Evolutionary conservation across 2,113 vertebrate genomes (phyloP).

Genomic region (Planiliza haematocheilus): DNA sequence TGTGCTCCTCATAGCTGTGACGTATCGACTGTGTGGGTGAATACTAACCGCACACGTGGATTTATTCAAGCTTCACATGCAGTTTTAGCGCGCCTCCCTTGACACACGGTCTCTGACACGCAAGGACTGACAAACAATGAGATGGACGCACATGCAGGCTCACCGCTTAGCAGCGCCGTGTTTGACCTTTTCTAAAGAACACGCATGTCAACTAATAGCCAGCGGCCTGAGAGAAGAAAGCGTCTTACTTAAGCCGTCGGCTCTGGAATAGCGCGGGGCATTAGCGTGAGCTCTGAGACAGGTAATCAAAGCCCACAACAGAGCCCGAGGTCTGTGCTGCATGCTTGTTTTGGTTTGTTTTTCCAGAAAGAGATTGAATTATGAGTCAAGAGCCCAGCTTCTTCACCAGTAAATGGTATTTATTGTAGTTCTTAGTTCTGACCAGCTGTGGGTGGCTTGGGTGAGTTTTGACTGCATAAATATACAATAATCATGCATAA

Average conservation of each 20-base stretch:
- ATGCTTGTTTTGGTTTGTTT: neutral
- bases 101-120: neutral
- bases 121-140: neutral
- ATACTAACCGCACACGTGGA: no score
- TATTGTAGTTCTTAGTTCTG: no score
- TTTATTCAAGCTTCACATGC: no score
- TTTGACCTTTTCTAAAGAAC: slow-evolving; percentile 59
- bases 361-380: neutral
- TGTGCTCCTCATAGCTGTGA: no score
- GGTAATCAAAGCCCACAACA: neutral
- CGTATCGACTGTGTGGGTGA: no score
- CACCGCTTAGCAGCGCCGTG: slow-evolving; percentile 36
- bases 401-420: neutral
- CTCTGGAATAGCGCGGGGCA: neutral
- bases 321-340: neutral
- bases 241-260: neutral
- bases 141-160: neutral
- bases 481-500: no score
- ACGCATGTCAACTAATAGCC: slow-evolving; percentile 38
- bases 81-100: no score
- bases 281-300: neutral
- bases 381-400: neutral
- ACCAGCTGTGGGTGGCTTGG: no score
- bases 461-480: no score
- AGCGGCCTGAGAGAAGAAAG: slow-evolving; percentile 36